Evolutionary conservation across 2,113 vertebrate species (phyloP).

Genomic region (Pelodiscus sinensis): DNA sequence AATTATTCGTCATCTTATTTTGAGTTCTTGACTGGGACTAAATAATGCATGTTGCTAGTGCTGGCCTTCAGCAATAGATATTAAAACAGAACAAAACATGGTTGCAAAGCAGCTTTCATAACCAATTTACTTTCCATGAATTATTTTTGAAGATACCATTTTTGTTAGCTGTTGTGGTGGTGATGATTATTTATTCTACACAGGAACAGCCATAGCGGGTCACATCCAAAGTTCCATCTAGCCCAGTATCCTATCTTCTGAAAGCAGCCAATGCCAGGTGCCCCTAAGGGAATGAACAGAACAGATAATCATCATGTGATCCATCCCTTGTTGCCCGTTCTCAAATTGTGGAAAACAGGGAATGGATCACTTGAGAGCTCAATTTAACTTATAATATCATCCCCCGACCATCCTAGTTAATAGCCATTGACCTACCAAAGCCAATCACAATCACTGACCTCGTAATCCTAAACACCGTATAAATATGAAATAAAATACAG

Average conservation of each 20-base stretch:
- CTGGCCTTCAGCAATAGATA: background rate
- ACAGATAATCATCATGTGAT: too few species aligned
- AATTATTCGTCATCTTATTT: background rate
- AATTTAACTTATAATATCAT: too few species aligned
- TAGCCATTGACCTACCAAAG: background rate
- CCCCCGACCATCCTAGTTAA: too few species aligned
- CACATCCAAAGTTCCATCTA: too few species aligned
- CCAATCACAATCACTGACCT: background rate
- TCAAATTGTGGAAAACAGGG: too few species aligned
- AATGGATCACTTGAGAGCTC: too few species aligned
- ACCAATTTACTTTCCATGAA: background rate
- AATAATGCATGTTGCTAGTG: background rate
- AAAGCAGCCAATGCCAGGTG: too few species aligned
- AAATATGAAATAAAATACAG: background rate
- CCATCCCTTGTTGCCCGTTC: too few species aligned
- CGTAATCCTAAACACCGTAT: background rate
- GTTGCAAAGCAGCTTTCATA: background rate
- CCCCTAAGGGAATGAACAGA: too few species aligned
- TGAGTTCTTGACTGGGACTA: background rate
- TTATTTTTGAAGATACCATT: background rate
- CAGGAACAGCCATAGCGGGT: too few species aligned
- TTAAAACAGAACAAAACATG: background rate
- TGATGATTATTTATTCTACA: background rate
- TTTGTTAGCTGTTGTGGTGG: background rate
- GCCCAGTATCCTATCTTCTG: too few species aligned